A percentile compares a stretch with the other conserved stretches of the same genome.
phyloP scores from a whole-genome alignment of 2,888 invertebrate species.

The Dendrolimus houi region DNA sequence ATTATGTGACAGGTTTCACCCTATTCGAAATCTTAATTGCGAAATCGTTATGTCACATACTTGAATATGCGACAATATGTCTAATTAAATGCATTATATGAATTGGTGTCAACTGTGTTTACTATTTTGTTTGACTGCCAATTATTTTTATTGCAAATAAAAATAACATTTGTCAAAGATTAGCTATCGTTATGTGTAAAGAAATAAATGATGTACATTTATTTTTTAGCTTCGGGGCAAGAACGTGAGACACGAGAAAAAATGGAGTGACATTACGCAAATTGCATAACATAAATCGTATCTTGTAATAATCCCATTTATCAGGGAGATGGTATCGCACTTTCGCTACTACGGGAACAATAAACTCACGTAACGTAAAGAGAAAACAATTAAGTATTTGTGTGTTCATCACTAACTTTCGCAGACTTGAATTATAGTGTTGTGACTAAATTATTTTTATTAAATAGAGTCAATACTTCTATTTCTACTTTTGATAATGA shows the following conservation, averaged over 20 bases:
- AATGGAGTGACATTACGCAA: slow-evolving; percentile 39
- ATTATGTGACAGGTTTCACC: background rate
- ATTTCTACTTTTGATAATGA: too few relatives aligned
- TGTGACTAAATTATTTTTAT: background rate
- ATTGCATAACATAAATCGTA: slow-evolving; percentile 49
- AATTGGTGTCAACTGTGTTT: background rate
- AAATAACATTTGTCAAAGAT: background rate
- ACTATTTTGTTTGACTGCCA: background rate
- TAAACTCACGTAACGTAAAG: slow-evolving; percentile 55
- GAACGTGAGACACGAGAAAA: slow-evolving; percentile 12
- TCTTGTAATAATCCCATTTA: slow-evolving; percentile 58
- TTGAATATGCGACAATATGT: background rate
- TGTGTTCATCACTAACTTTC: slow-evolving; percentile 49
- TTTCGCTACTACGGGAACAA: slow-evolving; percentile 34
- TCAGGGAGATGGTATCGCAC: slow-evolving; percentile 53
- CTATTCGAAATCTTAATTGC: background rate
- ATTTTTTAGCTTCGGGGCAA: background rate
- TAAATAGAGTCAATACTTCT: too few relatives aligned
- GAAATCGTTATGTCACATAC: background rate
- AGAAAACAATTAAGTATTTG: slow-evolving; percentile 63
- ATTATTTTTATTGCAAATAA: background rate
- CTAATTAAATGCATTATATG: background rate
- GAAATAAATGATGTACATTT: background rate
- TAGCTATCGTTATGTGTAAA: background rate
- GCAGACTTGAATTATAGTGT: slow-evolving; percentile 13